A percentile compares a stretch with the other conserved stretches of the same genome.
phyloP scores from a whole-genome alignment of 2,113 vertebrate genomes.

The Polyodon spathula region DNA sequence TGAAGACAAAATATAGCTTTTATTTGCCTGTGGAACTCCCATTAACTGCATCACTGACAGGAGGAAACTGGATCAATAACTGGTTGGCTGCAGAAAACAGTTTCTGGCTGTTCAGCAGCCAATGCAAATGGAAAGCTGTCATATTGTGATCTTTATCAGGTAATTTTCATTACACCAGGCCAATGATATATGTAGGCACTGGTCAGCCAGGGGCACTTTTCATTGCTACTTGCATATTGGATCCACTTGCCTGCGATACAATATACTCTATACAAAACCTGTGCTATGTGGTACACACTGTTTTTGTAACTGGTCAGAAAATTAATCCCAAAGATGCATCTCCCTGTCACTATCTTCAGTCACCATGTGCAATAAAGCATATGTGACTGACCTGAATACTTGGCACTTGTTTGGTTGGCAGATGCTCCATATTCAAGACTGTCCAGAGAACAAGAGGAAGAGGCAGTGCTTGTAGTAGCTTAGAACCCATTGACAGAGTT shows the following conservation, averaged over 20 bases:
- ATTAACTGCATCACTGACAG: conserved; percentile 73
- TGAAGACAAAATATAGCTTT: conserved; percentile 72
- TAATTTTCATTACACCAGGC: conserved; percentile 81
- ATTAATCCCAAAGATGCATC: too few relatives aligned
- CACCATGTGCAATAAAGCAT: too few relatives aligned
- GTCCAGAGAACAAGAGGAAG: too few relatives aligned
- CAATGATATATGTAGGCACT: conserved; percentile 76
- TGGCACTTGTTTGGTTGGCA: too few relatives aligned
- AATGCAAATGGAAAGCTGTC: conserved; percentile 87
- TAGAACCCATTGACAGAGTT: too few relatives aligned
- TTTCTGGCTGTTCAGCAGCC: conserved; percentile 82
- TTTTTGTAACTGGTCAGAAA: too few relatives aligned
- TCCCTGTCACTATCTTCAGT: too few relatives aligned
- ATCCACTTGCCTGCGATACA: neutral
- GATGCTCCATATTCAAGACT: too few relatives aligned
- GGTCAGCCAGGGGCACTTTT: conserved; percentile 66
- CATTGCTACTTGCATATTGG: conserved; percentile 27
- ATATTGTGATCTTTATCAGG: conserved; percentile 98
- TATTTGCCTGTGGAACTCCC: conserved; percentile 77
- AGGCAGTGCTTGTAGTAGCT: too few relatives aligned
- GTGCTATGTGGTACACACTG: neutral
- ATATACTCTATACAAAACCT: neutral
- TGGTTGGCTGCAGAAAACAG: conserved; percentile 67
- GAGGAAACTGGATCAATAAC: conserved; percentile 81
- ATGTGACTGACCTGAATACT: too few relatives aligned